Evolutionary conservation across 2,113 vertebrate species (phyloP), one percentile per base, ranked within the genome.

Genomic region (Epinephelus moara): DNA sequence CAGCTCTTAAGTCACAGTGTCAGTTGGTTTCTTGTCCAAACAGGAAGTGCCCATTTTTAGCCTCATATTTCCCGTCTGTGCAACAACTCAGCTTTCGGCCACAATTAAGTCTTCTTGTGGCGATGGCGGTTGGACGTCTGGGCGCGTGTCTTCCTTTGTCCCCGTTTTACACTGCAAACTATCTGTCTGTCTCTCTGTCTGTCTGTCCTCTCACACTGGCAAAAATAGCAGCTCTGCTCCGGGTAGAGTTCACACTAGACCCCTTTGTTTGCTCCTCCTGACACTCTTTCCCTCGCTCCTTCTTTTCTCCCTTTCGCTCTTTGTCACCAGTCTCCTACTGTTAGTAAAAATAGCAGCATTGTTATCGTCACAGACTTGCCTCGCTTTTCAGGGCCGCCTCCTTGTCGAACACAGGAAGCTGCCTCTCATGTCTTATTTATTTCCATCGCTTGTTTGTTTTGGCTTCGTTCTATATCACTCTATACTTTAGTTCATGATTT

Each of bases 271-370:
- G 62, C 75, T 88, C 82, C 87, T 85, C 69, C 89, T 87, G 61
- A 83, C 86, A 74, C 82, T 90, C 78, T 64, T 55, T 85, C 75
- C 79, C 73, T 84, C 68, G 30, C 82, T 83, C 57, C 71, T 80
- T 87, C 75, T 82, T 78, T 52, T 79, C 66, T 88, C 74, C 79
- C 69, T 80, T 82, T 92, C 71, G 78, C 76, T 87, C 81, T 87
- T 84, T 86, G 79, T 89, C 90, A 88, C 86, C 88, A 82, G 80
- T 88, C 88, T 90, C 75, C 88, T 83, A 72, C 85, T 78, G 89
- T 84, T 88, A 76, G 88, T 93, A 94, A 93, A 95, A 95, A 95
- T 94, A 95, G 94, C 85, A 82, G 88, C 92, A 87, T 92, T 92
- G 93, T 94, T 84, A 59, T 77, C 76, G 78, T 91, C 84, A 72